Base-by-base conservation (phyloP, 2,797 vertebrate genomes). In the Limosa lapponica region DNA sequence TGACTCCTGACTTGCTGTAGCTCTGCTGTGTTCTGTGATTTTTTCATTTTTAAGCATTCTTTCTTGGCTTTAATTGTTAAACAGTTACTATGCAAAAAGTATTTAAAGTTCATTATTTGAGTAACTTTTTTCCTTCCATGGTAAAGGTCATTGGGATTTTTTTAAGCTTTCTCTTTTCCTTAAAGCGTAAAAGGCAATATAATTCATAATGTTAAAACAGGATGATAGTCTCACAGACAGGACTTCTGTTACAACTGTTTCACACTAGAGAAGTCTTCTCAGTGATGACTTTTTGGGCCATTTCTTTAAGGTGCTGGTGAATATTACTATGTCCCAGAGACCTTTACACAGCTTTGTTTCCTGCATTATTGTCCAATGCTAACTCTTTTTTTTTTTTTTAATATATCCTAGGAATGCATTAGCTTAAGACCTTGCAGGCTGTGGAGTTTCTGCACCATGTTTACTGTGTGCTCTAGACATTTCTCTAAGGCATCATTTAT, bases 141-240 rank as follows among this genome's bases (percentile, higher is more conserved):
- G 32, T 92, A 82, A 95, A 95, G 61, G 77, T 74, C 79, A 54
- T 8, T 81, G 41, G 80, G 46, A 74, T 90, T 91, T 41, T 67
- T 92, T 62, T 78, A 81, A 94, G 49, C 57, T 91, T 94, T 82
- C 23, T 61, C 67, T 84, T 88, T 93, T 88, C 17, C 28, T 55
- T 61, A 3, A 71, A 78, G 49, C 78, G 14, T 69, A 51, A 86
- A 62, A 86, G 25, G 51, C 44, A 46, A 2, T 64, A 22, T 51
- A 74, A 71, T 52, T 78, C 8, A 6, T n/a, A 34, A 79, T 0
- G 2, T n/a, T 81, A 34, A 62, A 70, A 49, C 24, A 55, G 25
- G 32, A 30, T 1, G 1, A 20, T 36, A 23, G 36, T 66, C 18
- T 36, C 8, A 18, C 41, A 77, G 74, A 36, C 43, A 41, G 51